Evolutionary conservation across 2,888 invertebrate genomes (phyloP).

Genomic region (Eurytoma adleriae): DNA sequence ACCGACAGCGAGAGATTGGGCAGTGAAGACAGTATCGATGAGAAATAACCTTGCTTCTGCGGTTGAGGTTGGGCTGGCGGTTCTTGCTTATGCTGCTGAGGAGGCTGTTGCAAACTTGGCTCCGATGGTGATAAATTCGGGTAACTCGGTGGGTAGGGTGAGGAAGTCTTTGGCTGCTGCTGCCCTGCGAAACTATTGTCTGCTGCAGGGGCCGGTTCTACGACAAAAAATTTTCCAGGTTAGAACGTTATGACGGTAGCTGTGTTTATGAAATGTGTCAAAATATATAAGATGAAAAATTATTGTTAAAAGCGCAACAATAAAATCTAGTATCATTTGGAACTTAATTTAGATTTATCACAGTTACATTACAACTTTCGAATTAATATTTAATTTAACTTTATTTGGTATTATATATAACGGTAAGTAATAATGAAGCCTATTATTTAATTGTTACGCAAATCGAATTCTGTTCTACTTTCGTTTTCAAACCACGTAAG

Average conservation of each 20-base stretch:
- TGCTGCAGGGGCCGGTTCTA: slow-evolving; percentile 44
- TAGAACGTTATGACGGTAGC: background rate
- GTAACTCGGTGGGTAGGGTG: background rate
- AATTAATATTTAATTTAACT: background rate
- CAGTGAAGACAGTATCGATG: slow-evolving; percentile 71
- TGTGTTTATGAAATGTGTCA: no score
- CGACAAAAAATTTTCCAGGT: slow-evolving; percentile 3
- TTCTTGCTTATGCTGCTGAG: slow-evolving; percentile 45
- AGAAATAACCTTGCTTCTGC: slow-evolving; percentile 69
- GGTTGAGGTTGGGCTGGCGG: slow-evolving; percentile 56
- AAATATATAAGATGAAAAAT: background rate
- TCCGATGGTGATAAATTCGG: background rate
- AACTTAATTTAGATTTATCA: background rate
- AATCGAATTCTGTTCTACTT: slow-evolving; percentile 3
- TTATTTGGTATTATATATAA: background rate
- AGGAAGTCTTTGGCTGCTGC: slow-evolving; percentile 32
- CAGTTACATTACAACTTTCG: background rate
- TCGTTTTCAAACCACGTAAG: background rate
- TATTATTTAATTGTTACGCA: background rate
- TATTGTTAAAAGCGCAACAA: background rate
- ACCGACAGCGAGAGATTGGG: slow-evolving; percentile 70
- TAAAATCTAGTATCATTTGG: background rate
- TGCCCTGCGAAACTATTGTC: slow-evolving; percentile 69
- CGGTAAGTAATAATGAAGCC: no score
- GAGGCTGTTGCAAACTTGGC: slow-evolving; percentile 3